A percentile compares a stretch with the other conserved stretches of the same genome.
phyloP scores from a whole-genome alignment of 2,797 vertebrate species.

The Molossus alvarezi region DNA sequence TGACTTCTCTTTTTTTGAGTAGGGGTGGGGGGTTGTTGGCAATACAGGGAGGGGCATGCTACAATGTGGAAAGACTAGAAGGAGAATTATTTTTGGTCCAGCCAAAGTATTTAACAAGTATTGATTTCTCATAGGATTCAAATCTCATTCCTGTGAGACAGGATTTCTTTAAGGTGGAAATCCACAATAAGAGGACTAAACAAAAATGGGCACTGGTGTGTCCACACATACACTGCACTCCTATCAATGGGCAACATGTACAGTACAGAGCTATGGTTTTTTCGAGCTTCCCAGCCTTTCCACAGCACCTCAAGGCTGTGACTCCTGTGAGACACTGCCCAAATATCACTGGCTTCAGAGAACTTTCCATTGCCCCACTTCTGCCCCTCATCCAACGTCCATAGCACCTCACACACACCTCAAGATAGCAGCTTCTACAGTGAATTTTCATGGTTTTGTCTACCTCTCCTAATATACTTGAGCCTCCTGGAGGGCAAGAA shows the following conservation, averaged over 20 bases:
- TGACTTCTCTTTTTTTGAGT: background rate
- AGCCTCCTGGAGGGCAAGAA: background rate
- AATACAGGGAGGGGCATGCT: background rate
- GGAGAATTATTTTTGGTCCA: background rate
- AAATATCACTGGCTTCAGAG: background rate
- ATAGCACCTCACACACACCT: background rate
- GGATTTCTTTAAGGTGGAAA: conserved; percentile 40
- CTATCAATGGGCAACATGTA: background rate
- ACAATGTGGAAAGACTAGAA: background rate
- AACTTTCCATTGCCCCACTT: background rate
- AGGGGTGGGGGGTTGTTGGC: background rate
- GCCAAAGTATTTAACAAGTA: conserved; percentile 20
- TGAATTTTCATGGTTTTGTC: background rate
- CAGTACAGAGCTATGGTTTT: background rate
- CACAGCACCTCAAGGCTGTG: background rate
- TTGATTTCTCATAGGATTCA: background rate
- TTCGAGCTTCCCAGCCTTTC: background rate
- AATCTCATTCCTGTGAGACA: conserved; percentile 11
- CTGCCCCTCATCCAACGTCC: background rate
- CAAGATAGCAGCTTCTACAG: background rate
- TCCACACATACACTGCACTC: background rate
- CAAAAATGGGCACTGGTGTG: background rate
- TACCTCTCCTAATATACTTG: background rate
- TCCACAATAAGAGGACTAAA: background rate
- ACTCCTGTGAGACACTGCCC: background rate